phyloP scores from a whole-genome alignment of 2,797 vertebrate species.

The Orientallactaga sibirica region DNA sequence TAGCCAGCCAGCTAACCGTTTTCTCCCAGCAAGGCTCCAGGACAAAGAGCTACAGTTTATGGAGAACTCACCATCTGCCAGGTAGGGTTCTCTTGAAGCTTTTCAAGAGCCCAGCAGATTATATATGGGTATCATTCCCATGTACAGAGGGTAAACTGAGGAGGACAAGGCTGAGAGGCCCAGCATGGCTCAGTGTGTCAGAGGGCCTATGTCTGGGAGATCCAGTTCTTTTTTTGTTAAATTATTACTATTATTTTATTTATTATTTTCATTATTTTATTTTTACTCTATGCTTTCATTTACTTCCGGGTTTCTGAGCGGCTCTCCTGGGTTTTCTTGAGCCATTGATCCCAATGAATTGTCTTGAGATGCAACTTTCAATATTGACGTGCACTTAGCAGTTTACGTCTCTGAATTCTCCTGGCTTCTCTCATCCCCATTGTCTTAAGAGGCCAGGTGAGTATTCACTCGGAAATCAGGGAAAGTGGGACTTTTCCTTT shows the following conservation, averaged over 20 bases:
- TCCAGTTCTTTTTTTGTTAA: not conserved
- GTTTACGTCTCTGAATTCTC: constrained; percentile 36
- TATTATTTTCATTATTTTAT: too few relatives aligned
- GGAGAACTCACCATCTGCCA: accelerated
- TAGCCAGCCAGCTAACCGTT: not conserved
- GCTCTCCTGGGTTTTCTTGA: not conserved
- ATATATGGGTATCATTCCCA: not conserved
- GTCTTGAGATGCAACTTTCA: not conserved
- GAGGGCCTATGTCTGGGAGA: not conserved
- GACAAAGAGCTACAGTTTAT: not conserved
- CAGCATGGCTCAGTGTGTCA: not conserved
- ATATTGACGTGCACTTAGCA: not conserved
- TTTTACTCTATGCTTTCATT: too few relatives aligned
- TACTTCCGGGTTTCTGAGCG: not conserved
- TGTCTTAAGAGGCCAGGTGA: not conserved
- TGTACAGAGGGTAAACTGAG: not conserved
- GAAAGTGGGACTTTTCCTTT: not conserved
- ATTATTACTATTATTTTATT: too few relatives aligned
- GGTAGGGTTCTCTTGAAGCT: accelerated
- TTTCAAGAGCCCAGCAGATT: accelerated
- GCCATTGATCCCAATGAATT: not conserved
- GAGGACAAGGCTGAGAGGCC: too few relatives aligned
- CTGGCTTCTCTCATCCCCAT: not conserved
- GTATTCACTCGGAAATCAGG: not conserved
- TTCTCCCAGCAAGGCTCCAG: not conserved